These are phyloP conservation scores for Macrobrachium nipponense DNA, from an alignment of 1,140 invertebrate genomes.

Conservation along the genomic window DNA sequence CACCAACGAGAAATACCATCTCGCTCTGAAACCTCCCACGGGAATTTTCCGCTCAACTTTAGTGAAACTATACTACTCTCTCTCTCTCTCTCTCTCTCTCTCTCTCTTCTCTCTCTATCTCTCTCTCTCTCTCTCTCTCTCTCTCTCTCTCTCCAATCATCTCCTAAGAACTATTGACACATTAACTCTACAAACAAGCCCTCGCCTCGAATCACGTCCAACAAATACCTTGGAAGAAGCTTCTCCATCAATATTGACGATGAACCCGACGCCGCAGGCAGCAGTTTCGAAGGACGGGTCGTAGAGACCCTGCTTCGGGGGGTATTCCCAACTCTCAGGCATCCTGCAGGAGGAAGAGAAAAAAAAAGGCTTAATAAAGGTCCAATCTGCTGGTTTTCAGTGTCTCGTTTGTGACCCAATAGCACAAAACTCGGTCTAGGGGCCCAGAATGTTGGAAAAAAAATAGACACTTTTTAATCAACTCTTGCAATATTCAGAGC, in stretches of 20 bases:
- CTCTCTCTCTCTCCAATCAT: slow-evolving; percentile 4
- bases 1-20: too few relatives aligned
- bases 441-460: too few relatives aligned
- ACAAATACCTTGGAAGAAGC: slow-evolving; percentile 88
- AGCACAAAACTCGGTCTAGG: too few relatives aligned
- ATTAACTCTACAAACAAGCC: not conserved
- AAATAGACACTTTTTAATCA: too few relatives aligned
- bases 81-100: not conserved
- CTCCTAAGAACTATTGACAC: not conserved
- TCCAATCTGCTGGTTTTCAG: too few relatives aligned
- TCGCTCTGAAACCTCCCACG: too few relatives aligned
- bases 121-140: not conserved
- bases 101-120: not conserved
- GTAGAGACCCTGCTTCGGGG: slow-evolving; percentile 85
- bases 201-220: not conserved
- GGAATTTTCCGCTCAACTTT: too few relatives aligned
- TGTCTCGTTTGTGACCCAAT: too few relatives aligned
- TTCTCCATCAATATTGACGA: slow-evolving; percentile 96
- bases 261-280: slow-evolving; percentile 98
- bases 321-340: slow-evolving; percentile 68
- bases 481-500: too few relatives aligned
- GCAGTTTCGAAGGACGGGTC: slow-evolving; percentile 93
- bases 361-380: not conserved
- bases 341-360: not conserved
- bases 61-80: not conserved